Percentiles rank a stretch among this genome's conserved stretches.
These are phyloP conservation scores for Lepus oiostolus DNA, from an alignment of 2,797 vertebrate genomes.

Conservation along the genomic window DNA sequence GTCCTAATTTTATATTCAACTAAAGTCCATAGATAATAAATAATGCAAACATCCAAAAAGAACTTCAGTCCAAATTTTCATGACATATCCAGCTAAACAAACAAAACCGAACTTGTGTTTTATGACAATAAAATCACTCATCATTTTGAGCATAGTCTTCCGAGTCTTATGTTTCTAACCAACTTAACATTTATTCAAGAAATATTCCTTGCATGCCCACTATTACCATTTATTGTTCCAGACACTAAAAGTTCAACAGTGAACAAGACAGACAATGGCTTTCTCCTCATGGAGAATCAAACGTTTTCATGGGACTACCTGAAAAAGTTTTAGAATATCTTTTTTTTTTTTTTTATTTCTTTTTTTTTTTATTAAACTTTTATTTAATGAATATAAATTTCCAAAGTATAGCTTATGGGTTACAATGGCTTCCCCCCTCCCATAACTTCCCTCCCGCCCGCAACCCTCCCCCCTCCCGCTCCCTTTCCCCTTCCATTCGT, in stretches of 20 bases:
- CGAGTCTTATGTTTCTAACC: conserved; percentile 36
- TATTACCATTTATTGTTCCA: neutral
- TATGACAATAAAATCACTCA: neutral
- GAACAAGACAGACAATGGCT: neutral
- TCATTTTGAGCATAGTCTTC: conserved; percentile 8
- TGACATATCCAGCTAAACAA: conserved; percentile 31
- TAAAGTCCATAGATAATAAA: conserved; percentile 15
- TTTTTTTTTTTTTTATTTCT: too few relatives aligned
- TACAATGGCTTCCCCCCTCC: too few relatives aligned
- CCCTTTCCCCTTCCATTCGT: too few relatives aligned
- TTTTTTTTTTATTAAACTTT: too few relatives aligned
- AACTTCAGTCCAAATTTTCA: conserved; percentile 41
- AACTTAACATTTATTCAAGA: conserved; percentile 66
- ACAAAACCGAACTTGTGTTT: conserved; percentile 33
- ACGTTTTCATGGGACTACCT: neutral
- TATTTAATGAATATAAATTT: too few relatives aligned
- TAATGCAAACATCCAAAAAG: conserved; percentile 46
- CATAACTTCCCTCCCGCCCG: too few relatives aligned
- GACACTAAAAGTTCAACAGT: neutral
- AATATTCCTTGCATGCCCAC: conserved; percentile 43
- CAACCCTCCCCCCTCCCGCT: too few relatives aligned
- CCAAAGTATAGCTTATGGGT: too few relatives aligned
- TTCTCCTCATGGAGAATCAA: neutral
- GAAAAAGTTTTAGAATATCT: conserved; percentile 32
- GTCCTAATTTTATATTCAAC: conserved; percentile 14